Evolutionary conservation across 2,113 vertebrate species (phyloP).

Genomic region (Coturnix japonica): DNA sequence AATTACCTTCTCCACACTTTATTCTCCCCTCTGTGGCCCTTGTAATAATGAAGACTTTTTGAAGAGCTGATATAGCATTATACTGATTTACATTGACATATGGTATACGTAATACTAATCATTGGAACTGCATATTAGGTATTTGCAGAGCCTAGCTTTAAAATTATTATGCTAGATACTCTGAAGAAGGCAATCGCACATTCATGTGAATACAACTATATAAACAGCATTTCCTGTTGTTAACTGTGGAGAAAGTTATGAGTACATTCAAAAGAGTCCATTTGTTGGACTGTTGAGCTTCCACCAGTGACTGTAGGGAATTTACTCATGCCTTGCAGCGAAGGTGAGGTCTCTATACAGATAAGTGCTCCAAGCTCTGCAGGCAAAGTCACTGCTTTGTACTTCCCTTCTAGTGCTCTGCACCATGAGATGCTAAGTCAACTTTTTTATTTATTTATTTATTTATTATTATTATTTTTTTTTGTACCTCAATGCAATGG

Average conservation of each 20-base stretch:
- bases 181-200: not conserved
- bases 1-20: slow-evolving; percentile 11
- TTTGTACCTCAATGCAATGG: not conserved
- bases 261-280: not conserved
- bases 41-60: not conserved
- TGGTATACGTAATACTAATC: not conserved
- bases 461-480: too few relatives aligned
- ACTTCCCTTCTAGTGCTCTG: not conserved
- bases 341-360: not conserved
- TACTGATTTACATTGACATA: not conserved
- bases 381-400: not conserved
- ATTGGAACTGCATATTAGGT: not conserved
- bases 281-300: not conserved
- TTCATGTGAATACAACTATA: not conserved
- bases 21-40: not conserved
- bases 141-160: not conserved
- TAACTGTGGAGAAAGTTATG: not conserved
- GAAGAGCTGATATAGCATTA: not conserved
- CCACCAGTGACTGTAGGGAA: not conserved
- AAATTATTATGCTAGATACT: not conserved
- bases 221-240: not conserved
- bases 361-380: not conserved
- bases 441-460: too few relatives aligned
- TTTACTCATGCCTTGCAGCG: not conserved
- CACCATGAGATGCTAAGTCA: not conserved